Conservation (phyloP, 2,888 invertebrate species). For the Cylloceria caligata region DNA sequence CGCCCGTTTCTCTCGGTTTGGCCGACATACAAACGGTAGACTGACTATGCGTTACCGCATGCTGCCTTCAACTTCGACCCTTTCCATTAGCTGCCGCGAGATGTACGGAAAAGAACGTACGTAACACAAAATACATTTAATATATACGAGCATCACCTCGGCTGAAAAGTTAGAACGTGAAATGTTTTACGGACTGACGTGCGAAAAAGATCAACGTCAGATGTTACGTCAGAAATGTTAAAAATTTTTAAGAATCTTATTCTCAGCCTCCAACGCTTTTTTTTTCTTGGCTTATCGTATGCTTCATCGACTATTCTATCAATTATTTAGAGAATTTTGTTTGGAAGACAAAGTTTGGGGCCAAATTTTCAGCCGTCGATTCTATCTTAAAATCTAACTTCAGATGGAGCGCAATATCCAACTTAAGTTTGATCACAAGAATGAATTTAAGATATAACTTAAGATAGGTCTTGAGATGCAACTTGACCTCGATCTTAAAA, state of each 20-base stretch:
- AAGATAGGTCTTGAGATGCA: too few species aligned
- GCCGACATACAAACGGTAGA: slow-evolving; percentile 49
- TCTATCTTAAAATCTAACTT: too few species aligned
- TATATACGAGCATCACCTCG: slow-evolving; percentile 24
- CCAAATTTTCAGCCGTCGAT: too few species aligned
- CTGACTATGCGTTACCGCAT: slow-evolving; percentile 23
- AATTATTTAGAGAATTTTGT: too few species aligned
- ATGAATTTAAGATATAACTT: too few species aligned
- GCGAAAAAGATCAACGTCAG: slow-evolving; percentile 17
- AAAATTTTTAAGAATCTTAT: not conserved
- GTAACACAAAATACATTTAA: slow-evolving; percentile 32
- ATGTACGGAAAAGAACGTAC: not conserved
- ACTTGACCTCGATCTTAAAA: too few species aligned
- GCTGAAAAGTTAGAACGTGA: slow-evolving; percentile 19
- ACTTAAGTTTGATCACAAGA: too few species aligned
- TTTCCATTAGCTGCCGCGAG: slow-evolving; percentile 43
- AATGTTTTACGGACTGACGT: slow-evolving; percentile 20
- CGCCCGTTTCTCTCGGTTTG: slow-evolving; percentile 29
- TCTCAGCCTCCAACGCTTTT: too few species aligned
- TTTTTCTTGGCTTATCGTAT: too few species aligned
- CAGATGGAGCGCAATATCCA: too few species aligned
- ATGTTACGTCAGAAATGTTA: not conserved
- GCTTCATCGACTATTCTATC: too few species aligned
- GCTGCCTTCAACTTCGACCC: slow-evolving; percentile 39
- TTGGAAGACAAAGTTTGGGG: too few species aligned